A percentile compares a stretch with the other conserved stretches of the same genome.
These are phyloP conservation scores for Acrocephalus kingi DNA, from an alignment of 2,113 vertebrate species.

Conservation along the genomic window DNA sequence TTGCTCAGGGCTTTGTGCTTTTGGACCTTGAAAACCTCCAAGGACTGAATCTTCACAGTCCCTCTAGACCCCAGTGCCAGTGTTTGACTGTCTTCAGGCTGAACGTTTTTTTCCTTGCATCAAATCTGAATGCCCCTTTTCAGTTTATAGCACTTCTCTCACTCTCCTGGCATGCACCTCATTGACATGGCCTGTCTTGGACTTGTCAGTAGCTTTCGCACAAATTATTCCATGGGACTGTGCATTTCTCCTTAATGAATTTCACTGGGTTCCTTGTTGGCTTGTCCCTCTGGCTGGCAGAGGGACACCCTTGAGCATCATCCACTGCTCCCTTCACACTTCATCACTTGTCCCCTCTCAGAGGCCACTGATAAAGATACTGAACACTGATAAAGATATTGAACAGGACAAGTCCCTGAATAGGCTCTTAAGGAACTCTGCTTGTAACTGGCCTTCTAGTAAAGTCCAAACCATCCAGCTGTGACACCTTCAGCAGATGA, in stretches of 20 bases:
- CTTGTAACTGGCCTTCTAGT: not conserved
- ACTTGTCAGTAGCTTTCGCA: not conserved
- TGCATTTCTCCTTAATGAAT: not conserved
- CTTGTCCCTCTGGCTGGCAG: not conserved
- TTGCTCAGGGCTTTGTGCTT: not conserved
- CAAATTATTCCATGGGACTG: not conserved
- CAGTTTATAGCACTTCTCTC: not conserved
- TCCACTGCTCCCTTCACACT: not conserved
- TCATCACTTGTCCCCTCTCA: not conserved
- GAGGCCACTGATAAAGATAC: not conserved
- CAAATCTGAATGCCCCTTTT: not conserved
- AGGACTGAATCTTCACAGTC: no score
- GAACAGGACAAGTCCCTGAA: not conserved
- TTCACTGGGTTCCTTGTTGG: not conserved
- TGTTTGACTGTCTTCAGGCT: not conserved
- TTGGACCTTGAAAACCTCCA: not conserved
- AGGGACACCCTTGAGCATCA: not conserved
- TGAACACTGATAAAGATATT: not conserved
- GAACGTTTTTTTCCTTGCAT: not conserved
- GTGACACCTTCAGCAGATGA: not conserved
- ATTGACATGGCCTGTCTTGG: not conserved
- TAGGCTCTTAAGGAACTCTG: rapidly evolving
- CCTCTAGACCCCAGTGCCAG: not conserved
- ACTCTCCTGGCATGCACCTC: rapidly evolving
- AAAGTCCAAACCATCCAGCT: not conserved